Conservation (phyloP, 1,140 invertebrate genomes). For the Homarus americanus region DNA sequence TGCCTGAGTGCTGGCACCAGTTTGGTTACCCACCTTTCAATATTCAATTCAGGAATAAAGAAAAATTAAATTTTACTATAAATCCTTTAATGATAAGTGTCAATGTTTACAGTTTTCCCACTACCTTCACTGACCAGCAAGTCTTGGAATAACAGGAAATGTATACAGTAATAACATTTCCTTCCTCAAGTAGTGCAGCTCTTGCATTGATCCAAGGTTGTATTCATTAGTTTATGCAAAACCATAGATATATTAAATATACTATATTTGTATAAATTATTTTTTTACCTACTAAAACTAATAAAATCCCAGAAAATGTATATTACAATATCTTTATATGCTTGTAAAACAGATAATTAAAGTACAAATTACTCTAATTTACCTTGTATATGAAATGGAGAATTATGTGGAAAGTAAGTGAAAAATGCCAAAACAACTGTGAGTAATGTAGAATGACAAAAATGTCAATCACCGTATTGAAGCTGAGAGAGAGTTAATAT, state of each 20-base stretch:
- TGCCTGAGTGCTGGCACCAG: no score
- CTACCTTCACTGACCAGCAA: neutral
- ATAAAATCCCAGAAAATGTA: neutral
- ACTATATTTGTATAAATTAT: slow-evolving; percentile 15
- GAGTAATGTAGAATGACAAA: no score
- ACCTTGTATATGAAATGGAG: neutral
- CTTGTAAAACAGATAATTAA: neutral
- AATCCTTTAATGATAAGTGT: neutral
- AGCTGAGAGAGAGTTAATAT: neutral
- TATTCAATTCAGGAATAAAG: neutral
- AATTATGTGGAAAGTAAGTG: neutral
- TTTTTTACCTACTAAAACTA: neutral
- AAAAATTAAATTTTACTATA: neutral
- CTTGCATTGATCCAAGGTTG: neutral
- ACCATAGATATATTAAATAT: slow-evolving; percentile 1
- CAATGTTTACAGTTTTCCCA: neutral
- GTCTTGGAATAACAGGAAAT: slow-evolving; percentile 10
- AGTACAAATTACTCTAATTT: neutral
- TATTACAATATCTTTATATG: neutral
- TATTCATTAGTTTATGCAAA: neutral
- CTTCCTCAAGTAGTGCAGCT: neutral
- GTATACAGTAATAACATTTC: neutral
- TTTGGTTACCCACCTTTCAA: no score
- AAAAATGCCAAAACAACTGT: neutral
- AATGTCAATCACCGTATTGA: neutral